Conservation (phyloP, 2,888 invertebrate species). For the Apodemia arnacis region DNA sequence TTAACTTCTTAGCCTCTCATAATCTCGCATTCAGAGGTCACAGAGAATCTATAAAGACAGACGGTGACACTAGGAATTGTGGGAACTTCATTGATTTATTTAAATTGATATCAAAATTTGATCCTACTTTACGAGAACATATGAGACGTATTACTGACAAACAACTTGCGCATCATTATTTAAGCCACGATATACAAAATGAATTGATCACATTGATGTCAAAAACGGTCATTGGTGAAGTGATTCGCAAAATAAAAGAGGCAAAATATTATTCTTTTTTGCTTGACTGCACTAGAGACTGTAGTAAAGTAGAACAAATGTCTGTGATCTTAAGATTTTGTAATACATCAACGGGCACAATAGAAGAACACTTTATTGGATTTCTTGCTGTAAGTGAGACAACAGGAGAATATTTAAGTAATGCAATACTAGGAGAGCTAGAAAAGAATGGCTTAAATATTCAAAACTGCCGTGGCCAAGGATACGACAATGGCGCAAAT, state of each 20-base stretch:
- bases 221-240: slow-evolving; percentile 38
- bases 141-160: slow-evolving; percentile 52
- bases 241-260: slow-evolving; percentile 31
- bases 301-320: slow-evolving; percentile 43
- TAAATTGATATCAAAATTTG: slow-evolving; percentile 38
- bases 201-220: slow-evolving; percentile 53
- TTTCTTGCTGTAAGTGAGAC: background rate
- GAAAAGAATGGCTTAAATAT: slow-evolving; percentile 37
- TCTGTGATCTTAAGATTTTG: slow-evolving; percentile 53
- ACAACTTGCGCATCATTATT: slow-evolving; percentile 55
- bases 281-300: slow-evolving; percentile 40
- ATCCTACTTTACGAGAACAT: slow-evolving; percentile 45
- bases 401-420: slow-evolving; percentile 73
- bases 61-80: slow-evolving; percentile 38
- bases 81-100: slow-evolving; percentile 44
- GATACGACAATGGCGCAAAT: slow-evolving; percentile 40
- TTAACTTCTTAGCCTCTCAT: slow-evolving; percentile 16
- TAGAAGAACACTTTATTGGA: too few relatives aligned
- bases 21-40: slow-evolving; percentile 25
- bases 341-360: slow-evolving; percentile 22
- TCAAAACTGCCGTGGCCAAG: slow-evolving; percentile 19
- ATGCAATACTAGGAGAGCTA: slow-evolving; percentile 63
- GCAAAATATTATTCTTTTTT: slow-evolving; percentile 23
- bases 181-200: slow-evolving; percentile 48
- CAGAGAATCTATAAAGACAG: slow-evolving; percentile 22